Base-by-base conservation (phyloP, 2,888 invertebrate genomes). In the Luperina testacea region DNA sequence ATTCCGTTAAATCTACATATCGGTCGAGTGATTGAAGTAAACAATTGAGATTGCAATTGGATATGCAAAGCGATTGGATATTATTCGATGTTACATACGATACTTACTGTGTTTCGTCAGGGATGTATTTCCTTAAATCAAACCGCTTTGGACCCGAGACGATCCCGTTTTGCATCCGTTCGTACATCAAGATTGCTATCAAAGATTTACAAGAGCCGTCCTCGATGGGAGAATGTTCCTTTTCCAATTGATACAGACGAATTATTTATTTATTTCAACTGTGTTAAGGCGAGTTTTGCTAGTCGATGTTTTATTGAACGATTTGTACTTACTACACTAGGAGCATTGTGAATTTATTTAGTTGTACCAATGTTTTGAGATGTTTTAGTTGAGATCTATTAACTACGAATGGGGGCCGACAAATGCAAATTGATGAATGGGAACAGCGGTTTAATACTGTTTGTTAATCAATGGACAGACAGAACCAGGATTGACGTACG, bases 151-250 rank as follows among this genome's bases (percentile, higher is more conserved):
- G 88, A 83, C 77, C 90, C 89, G 91, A 91, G 92, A 93, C 92
- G 93, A 93, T 95, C 95, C 95, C 94, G 95, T 96, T 97, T 96
- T 95, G 96, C 97, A 97, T 97, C 95, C 96, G 96, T 96, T 93
- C 95, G 95, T 96, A 96, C 94, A 96, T 97, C 97, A 97, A 97
- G 97, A 97, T 97, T 91, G 93, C 95, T 96, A 97, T 97, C 97
- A 89, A 92, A 94, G 94, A 97, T 97, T 97, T 97, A 97, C 97
- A 96, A 96, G 97, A 94, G 93, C 93, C 94, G 95, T 96, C 95
- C 87, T 88, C 92, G 93, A 91, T 92, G 92, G 91, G 91, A 93
- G 92, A 93, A 92, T 90, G 92, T 91, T 92, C 90, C 91, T 92
- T 93, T 92, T 92, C 89, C 93, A 92, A 93, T 92, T 93, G 93